A percentile compares a stretch with the other conserved stretches of the same genome.
phyloP scores from a whole-genome alignment of 2,113 vertebrate species.

The Abramis brama region DNA sequence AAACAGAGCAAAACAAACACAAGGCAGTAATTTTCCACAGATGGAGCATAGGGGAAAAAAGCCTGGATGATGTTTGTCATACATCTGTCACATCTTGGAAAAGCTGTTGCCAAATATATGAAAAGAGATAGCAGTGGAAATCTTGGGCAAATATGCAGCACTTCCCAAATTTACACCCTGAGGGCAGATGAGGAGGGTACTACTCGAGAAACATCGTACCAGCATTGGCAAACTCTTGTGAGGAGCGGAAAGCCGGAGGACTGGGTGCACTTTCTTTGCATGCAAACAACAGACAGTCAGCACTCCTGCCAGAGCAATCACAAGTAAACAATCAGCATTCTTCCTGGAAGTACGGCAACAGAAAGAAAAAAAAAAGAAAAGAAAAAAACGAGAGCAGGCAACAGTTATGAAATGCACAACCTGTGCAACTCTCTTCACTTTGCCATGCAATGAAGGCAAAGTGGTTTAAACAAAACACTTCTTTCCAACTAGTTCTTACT shows the following conservation, averaged over 20 bases:
- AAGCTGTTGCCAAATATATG: slow-evolving; percentile 44
- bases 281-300: slow-evolving; percentile 25
- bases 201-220: slow-evolving; percentile 9
- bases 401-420: background rate
- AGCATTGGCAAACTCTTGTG: slow-evolving; percentile 12
- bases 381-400: background rate
- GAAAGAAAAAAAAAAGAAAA: background rate
- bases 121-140: slow-evolving; percentile 26
- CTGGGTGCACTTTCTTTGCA: background rate
- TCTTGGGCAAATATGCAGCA: slow-evolving; percentile 10
- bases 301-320: slow-evolving; percentile 1
- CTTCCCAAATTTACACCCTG: slow-evolving; percentile 5
- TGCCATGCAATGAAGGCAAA: background rate
- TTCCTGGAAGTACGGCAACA: background rate
- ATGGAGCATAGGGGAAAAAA: slow-evolving; percentile 33
- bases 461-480: background rate
- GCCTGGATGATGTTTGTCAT: slow-evolving; percentile 44
- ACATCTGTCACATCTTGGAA: slow-evolving; percentile 55
- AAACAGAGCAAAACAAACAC: slow-evolving; percentile 55
- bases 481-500: background rate
- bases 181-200: slow-evolving; percentile 2
- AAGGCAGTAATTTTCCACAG: slow-evolving; percentile 70
- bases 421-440: background rate
- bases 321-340: slow-evolving; percentile 32
- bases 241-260: background rate